Percentiles rank a stretch among this genome's conserved stretches.
Conservation (phyloP, 2,888 invertebrate species). For the Scelioninae gen. 1 region DNA sequence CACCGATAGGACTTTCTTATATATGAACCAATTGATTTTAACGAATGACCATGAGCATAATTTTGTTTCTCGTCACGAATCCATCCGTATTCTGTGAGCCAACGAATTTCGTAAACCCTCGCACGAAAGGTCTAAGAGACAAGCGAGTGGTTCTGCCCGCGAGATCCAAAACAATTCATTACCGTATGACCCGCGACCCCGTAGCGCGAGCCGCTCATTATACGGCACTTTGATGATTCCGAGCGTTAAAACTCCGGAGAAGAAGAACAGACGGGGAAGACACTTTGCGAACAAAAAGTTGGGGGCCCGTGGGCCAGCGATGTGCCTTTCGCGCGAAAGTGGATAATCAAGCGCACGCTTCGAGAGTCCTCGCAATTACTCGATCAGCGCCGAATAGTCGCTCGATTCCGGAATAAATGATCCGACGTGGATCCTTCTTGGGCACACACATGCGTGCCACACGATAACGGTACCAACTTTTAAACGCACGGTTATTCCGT, state of each 20-base stretch:
- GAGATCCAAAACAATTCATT: constrained; percentile 84
- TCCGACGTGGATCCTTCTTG: constrained; percentile 41
- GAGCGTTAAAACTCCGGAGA: constrained; percentile 58
- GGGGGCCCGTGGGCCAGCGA: constrained; percentile 18
- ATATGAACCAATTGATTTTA: constrained; percentile 9
- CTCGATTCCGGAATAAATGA: constrained; percentile 57
- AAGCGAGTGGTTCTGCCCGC: constrained; percentile 73
- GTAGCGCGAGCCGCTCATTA: constrained; percentile 82
- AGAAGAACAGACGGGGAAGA: constrained; percentile 11
- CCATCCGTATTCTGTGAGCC: constrained; percentile 10
- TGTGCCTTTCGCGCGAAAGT: constrained; percentile 61
- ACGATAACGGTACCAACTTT: constrained; percentile 83
- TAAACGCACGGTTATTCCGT: constrained; percentile 83
- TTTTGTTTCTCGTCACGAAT: constrained; percentile 16
- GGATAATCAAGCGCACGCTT: constrained; percentile 65
- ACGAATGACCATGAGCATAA: constrained; percentile 27
- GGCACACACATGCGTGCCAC: constrained; percentile 52
- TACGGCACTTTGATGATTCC: constrained; percentile 82
- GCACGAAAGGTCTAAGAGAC: constrained; percentile 27
- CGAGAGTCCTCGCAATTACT: constrained; percentile 70
- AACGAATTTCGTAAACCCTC: constrained; percentile 33
- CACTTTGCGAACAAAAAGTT: constrained; percentile 38
- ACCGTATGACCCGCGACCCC: constrained; percentile 79
- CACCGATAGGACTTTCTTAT: neutral
- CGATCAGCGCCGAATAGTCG: constrained; percentile 66